Conservation (phyloP, 1,140 invertebrate genomes). For the Drosophila bifasciata region DNA sequence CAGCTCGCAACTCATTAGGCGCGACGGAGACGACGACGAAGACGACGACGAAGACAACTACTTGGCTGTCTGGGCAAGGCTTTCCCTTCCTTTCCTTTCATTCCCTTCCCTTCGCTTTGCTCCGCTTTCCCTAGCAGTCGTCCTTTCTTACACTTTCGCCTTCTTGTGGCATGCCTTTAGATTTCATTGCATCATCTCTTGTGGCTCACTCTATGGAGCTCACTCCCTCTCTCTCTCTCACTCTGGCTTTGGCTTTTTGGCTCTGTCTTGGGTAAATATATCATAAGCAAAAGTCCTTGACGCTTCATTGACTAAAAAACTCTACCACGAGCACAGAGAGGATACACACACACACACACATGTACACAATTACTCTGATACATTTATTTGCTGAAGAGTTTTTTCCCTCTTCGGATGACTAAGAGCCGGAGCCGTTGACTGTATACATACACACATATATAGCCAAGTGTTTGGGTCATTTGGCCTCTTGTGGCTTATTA, state of each 20-base stretch:
- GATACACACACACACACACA: constrained; percentile 34
- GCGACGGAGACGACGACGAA: constrained; percentile 49
- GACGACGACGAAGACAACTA: constrained; percentile 25
- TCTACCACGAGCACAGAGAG: constrained; percentile 19
- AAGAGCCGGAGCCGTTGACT: constrained; percentile 59
- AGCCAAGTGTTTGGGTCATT: constrained; percentile 1
- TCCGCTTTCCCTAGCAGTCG: constrained; percentile 3
- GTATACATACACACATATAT: constrained; percentile 10
- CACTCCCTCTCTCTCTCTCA: constrained; percentile 13
- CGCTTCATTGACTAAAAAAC: constrained; percentile 82
- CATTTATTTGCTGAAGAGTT: constrained; percentile 58
- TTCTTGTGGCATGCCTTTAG: constrained; percentile 27
- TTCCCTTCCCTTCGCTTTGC: constrained; percentile 21
- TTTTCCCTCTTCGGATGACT: constrained; percentile 61
- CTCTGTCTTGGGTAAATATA: constrained; percentile 60
- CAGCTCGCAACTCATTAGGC: constrained; percentile 80
- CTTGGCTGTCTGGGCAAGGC: constrained; percentile 36
- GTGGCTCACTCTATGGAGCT: constrained; percentile 29
- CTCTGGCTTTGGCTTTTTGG: neutral
- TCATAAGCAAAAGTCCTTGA: constrained; percentile 81
- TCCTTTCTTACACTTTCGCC: constrained; percentile 14
- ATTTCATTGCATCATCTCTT: constrained; percentile 77
- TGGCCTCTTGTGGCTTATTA: constrained; percentile 53
- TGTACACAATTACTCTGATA: constrained; percentile 58
- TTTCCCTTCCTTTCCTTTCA: constrained; percentile 19